These are phyloP conservation scores for Propithecus perrieri DNA, from an alignment of 2,797 vertebrate species.

Conservation along the genomic window DNA sequence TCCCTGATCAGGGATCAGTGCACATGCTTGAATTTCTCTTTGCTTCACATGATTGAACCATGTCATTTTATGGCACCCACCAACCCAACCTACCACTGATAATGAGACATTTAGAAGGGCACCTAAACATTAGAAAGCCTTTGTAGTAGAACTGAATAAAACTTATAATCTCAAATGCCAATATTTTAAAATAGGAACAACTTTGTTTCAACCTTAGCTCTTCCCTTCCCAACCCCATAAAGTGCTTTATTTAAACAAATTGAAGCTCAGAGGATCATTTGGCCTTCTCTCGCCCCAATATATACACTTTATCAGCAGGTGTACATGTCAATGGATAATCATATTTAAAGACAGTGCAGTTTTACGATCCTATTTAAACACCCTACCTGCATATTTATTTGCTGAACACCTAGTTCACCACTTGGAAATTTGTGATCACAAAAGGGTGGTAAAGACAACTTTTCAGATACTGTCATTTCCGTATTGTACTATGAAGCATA, in stretches of 20 bases:
- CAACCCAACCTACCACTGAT: background rate
- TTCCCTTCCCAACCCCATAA: background rate
- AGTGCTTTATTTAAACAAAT: conserved; percentile 12
- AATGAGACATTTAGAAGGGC: background rate
- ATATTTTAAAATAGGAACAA: background rate
- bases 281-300: background rate
- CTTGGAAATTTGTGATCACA: background rate
- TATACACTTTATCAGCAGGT: background rate
- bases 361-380: background rate
- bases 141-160: background rate
- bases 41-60: background rate
- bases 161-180: background rate
- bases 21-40: background rate
- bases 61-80: background rate
- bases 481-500: background rate
- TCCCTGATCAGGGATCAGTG: background rate
- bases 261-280: background rate
- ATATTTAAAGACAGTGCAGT: background rate
- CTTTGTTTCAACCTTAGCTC: background rate
- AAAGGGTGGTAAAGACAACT: background rate
- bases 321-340: background rate
- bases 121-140: background rate
- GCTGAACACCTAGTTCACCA: background rate
- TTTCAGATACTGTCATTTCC: background rate
- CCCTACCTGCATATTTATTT: background rate